Percentiles rank a stretch among this genome's conserved stretches.
These are phyloP conservation scores for Cataglyphis livida DNA, from an alignment of 2,888 invertebrate genomes.

Conservation along the genomic window DNA sequence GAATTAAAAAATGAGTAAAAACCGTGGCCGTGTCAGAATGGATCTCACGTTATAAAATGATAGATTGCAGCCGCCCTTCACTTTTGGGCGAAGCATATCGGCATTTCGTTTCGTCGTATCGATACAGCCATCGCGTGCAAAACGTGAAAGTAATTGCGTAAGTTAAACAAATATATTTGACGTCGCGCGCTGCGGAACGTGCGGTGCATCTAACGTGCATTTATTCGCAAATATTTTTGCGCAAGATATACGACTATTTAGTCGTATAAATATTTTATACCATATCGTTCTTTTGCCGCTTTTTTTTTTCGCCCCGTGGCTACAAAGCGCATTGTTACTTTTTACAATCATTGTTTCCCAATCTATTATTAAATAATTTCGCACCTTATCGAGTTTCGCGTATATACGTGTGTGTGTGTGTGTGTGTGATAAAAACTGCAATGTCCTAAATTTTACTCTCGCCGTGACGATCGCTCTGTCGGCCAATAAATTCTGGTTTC, in stretches of 20 bases:
- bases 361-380: conserved; percentile 35
- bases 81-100: neutral
- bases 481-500: conserved; percentile 81
- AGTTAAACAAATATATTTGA: conserved; percentile 44
- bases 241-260: conserved; percentile 21
- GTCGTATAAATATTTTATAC: neutral
- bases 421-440: conserved; percentile 67
- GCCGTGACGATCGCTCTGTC: conserved; percentile 77
- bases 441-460: conserved; percentile 76
- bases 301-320: too few relatives aligned
- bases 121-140: neutral
- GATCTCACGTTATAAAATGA: conserved; percentile 42
- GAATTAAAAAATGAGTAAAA: neutral
- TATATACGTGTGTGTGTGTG: conserved; percentile 32
- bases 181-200: neutral
- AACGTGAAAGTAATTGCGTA: conserved; percentile 30
- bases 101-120: conserved; percentile 26
- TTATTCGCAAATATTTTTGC: conserved; percentile 36
- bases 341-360: conserved; percentile 57
- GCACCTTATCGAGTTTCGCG: conserved; percentile 6
- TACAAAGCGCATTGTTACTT: neutral
- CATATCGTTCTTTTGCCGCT: neutral
- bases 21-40: conserved; percentile 22
- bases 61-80: conserved; percentile 23
- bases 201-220: conserved; percentile 6